Conservation (phyloP, 2,113 vertebrate genomes). For the Dicerorhinus sumatrensis region DNA sequence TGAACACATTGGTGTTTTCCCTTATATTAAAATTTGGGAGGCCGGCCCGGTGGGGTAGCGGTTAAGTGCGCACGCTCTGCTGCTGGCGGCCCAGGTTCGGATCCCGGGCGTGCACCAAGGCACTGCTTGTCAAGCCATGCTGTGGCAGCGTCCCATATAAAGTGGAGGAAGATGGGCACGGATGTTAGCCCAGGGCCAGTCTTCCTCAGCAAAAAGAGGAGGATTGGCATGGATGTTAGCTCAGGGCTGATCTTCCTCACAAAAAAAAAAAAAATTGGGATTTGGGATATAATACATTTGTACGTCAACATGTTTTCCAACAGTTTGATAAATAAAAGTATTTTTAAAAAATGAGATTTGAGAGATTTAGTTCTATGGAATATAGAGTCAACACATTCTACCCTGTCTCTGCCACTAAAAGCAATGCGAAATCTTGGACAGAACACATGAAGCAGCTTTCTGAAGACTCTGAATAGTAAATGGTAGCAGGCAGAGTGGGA, state of each 20-base stretch:
- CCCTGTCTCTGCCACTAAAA: not conserved
- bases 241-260: no score
- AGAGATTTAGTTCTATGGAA: not conserved
- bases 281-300: not conserved
- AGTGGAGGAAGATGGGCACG: no score
- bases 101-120: no score
- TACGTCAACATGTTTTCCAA: not conserved
- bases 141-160: no score
- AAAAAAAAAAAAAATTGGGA: no score
- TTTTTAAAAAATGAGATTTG: not conserved
- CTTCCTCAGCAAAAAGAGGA: no score
- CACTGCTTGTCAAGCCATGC: no score
- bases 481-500: not conserved
- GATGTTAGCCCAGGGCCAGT: no score
- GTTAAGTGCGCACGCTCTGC: no score
- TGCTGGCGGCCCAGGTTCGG: no score
- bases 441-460: not conserved
- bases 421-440: not conserved
- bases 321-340: not conserved
- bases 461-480: not conserved
- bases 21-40: not conserved
- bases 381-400: not conserved
- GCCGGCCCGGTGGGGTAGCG: no score
- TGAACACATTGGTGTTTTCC: not conserved
- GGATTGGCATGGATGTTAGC: no score